Evolutionary conservation across 2,113 vertebrate species (phyloP).

Genomic region (Heliornis fulica): DNA sequence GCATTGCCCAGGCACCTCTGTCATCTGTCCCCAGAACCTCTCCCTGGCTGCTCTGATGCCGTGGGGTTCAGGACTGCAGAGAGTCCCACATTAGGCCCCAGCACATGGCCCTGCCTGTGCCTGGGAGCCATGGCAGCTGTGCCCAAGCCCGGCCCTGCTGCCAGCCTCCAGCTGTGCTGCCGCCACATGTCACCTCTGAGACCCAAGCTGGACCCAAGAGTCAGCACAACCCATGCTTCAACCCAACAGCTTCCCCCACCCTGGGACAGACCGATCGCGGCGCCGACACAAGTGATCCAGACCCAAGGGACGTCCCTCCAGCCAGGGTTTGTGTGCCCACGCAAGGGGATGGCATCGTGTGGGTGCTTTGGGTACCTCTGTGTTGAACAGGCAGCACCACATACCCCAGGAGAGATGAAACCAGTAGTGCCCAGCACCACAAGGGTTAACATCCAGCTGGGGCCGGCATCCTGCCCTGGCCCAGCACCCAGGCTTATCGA

Average conservation of each 20-base stretch:
- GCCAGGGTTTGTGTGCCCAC: accelerated
- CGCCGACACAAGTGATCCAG: accelerated
- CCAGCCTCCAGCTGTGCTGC: background rate
- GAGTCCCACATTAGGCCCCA: background rate
- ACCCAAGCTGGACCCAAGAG: background rate
- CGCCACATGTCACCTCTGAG: background rate
- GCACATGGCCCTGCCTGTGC: background rate
- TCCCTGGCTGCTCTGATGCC: background rate
- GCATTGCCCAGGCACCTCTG: background rate
- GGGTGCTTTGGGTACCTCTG: background rate
- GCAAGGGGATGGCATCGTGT: accelerated
- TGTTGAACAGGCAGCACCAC: accelerated
- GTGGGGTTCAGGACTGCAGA: accelerated
- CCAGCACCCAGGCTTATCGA: conserved; percentile 55
- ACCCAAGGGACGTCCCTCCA: accelerated
- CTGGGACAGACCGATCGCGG: background rate
- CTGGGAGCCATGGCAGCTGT: background rate
- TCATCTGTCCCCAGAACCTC: background rate
- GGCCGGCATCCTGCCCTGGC: conserved; percentile 39
- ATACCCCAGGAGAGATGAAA: background rate
- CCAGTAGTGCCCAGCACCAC: background rate
- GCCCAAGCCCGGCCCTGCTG: background rate
- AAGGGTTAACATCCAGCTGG: conserved; percentile 26
- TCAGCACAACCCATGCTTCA: background rate
- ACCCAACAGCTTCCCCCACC: background rate